These are phyloP conservation scores for Perizoma affinitatum DNA, from an alignment of 2,888 invertebrate species.

Conservation along the genomic window DNA sequence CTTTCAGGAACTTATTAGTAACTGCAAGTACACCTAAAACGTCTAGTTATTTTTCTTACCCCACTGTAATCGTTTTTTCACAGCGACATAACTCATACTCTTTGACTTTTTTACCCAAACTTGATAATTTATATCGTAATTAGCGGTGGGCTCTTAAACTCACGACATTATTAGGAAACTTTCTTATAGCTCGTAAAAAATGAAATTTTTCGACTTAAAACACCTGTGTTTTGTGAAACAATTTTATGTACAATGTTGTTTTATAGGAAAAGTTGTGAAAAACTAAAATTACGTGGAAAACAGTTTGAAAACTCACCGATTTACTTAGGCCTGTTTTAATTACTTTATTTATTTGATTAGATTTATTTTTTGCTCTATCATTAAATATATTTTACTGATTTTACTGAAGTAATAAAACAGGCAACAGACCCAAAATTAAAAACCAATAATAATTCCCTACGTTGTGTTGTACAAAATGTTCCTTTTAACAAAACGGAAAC, in stretches of 20 bases:
- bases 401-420: too few species aligned
- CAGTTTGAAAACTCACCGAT: too few species aligned
- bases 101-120: slow-evolving; percentile 74
- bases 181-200: slow-evolving; percentile 78
- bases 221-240: slow-evolving; percentile 58
- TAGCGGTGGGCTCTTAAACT: slow-evolving; percentile 72
- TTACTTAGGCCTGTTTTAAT: too few species aligned
- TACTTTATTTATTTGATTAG: too few species aligned
- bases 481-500: slow-evolving; percentile 15
- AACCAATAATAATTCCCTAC: neutral
- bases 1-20: too few species aligned
- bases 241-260: slow-evolving; percentile 42
- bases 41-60: slow-evolving; percentile 27
- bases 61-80: slow-evolving; percentile 52
- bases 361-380: too few species aligned
- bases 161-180: slow-evolving; percentile 81
- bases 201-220: slow-evolving; percentile 59
- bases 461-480: slow-evolving; percentile 5
- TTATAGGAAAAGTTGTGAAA: slow-evolving; percentile 30
- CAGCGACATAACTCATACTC: slow-evolving; percentile 67
- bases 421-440: neutral
- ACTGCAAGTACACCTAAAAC: neutral
- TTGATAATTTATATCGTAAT: slow-evolving; percentile 83
- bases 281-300: neutral
- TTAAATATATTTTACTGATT: too few species aligned